Conservation (phyloP, 1,140 invertebrate genomes). For the Solenopsis fugax region DNA sequence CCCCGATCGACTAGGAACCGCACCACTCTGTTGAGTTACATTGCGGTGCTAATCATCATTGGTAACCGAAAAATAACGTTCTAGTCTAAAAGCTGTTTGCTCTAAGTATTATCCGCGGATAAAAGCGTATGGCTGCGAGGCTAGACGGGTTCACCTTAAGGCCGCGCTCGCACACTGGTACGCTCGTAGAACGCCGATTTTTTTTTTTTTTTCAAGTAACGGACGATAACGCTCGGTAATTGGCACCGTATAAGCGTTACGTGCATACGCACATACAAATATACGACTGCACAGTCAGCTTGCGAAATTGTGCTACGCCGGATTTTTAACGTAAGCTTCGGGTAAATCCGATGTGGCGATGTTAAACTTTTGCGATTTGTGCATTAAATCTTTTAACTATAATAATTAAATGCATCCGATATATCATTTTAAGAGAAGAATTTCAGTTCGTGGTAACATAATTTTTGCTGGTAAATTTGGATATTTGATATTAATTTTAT, state of each 20-base stretch:
- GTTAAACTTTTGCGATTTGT: neutral
- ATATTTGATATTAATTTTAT: neutral
- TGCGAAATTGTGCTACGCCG: constrained; percentile 68
- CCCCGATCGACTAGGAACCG: constrained; percentile 60
- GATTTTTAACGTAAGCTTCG: constrained; percentile 20
- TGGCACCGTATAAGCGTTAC: constrained; percentile 79
- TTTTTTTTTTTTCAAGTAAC: constrained; percentile 64
- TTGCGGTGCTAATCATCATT: constrained; percentile 85
- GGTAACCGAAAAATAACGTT: constrained; percentile 82
- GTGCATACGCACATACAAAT: constrained; percentile 19
- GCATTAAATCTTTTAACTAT: neutral
- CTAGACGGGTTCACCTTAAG: constrained; percentile 59
- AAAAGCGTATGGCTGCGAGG: constrained; percentile 70
- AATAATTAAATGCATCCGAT: neutral
- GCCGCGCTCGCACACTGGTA: constrained; percentile 42
- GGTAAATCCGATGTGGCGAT: neutral
- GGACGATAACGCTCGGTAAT: constrained; percentile 83
- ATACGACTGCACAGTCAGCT: constrained; percentile 28
- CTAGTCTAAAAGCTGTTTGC: constrained; percentile 84
- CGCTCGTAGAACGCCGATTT: constrained; percentile 55
- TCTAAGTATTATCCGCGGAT: constrained; percentile 79
- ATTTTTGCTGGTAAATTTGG: neutral
- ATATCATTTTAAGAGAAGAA: neutral
- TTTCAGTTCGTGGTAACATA: neutral
- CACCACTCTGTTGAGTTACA: constrained; percentile 59